Base-by-base conservation (phyloP, 2,113 vertebrate genomes). In the Macroglossus sobrinus region DNA sequence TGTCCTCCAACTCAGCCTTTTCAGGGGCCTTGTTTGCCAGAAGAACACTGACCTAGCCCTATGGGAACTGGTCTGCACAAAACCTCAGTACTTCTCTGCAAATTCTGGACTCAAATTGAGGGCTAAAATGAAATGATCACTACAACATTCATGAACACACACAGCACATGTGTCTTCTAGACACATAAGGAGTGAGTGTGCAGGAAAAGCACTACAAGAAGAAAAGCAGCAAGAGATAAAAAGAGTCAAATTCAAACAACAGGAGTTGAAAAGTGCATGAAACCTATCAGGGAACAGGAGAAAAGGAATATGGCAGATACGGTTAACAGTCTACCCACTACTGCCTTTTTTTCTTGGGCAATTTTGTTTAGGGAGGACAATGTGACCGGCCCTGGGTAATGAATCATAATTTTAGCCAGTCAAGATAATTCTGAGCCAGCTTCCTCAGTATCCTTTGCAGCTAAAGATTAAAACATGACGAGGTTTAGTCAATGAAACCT, bases 1-100 rank as follows among this genome's bases (percentile, higher is more conserved):
- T 22, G 63, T 30, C 55, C 69, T 93, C 91, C 97, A 96, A 63
- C 84, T 76, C 87, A 95, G 94, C 95, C 94, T 98, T 98, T 22
- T 96, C 95, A 93, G 96, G 97, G 95, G 95, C 96, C 95, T 75
- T 72, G 69, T 91, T 98, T 97, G 97, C 91, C 96, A 86, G 96
- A 97, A 94, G 91, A 96, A 98, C 84, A 89, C 45, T 93, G 98
- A 98, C 92, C 93, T 71, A 95, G 79, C 16, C 19, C 14, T 13
- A 4, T 2, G 38, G 35, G 50, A 57, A 24, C 61, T 55, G 22
- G 30, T 76, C n/a, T 55, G 61, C 76, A 47, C 22, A 87, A 81
- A 94, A 90, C 28, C 64, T 75, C 68, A 30, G 28, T 3, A 64
- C 50, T 50, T 87, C 28, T 71, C 64, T 43, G 64, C 22, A 75